Conservation (phyloP, 1,140 invertebrate species). For the Aphaenogaster ashmeadi region DNA sequence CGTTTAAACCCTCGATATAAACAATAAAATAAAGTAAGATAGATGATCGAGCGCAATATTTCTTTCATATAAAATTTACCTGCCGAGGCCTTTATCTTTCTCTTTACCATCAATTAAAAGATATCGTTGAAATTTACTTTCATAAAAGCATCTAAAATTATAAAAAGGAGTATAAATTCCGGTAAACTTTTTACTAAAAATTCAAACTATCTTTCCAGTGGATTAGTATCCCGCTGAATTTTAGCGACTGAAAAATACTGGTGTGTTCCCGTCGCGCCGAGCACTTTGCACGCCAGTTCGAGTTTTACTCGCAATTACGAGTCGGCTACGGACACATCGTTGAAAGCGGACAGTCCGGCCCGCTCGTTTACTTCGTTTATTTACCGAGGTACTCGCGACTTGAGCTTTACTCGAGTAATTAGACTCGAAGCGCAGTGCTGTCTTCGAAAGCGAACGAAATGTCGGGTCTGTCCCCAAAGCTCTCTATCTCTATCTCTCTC, state of each 20-base stretch:
- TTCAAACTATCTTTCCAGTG: not conserved
- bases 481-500: slow-evolving; percentile 17
- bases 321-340: slow-evolving; percentile 51
- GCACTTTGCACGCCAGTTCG: slow-evolving; percentile 59
- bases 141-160: not conserved
- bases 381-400: slow-evolving; percentile 60
- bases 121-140: slow-evolving; percentile 26
- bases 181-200: slow-evolving; percentile 12
- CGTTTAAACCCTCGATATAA: not conserved
- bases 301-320: slow-evolving; percentile 63
- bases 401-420: slow-evolving; percentile 66
- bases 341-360: slow-evolving; percentile 54
- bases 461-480: slow-evolving; percentile 20
- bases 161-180: not conserved
- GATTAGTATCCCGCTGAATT: slow-evolving; percentile 47
- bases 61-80: not conserved
- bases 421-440: slow-evolving; percentile 42
- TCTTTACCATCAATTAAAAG: not conserved
- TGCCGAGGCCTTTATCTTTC: not conserved
- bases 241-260: slow-evolving; percentile 52
- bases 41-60: not conserved
- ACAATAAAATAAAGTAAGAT: not conserved
- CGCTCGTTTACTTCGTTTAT: slow-evolving; percentile 64
- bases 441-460: slow-evolving; percentile 55
- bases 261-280: slow-evolving; percentile 17